Conservation (phyloP, 2,797 vertebrate species). For the Acipenser transmontanus region DNA sequence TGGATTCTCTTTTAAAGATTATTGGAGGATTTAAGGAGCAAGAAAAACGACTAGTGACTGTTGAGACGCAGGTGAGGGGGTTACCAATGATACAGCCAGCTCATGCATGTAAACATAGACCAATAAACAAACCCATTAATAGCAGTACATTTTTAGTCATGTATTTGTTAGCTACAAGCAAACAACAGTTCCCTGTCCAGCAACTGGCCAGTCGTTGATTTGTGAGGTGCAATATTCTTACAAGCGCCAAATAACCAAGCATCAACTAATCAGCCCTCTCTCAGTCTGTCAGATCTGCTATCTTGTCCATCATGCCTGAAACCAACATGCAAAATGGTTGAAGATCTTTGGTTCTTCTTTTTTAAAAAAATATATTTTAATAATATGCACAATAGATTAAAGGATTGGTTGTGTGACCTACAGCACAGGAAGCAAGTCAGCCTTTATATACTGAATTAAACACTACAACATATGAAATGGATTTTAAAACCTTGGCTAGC, state of each 20-base stretch:
- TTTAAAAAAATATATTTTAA: too few relatives aligned
- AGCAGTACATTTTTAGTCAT: not conserved
- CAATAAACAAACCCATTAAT: not conserved
- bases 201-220: too few relatives aligned
- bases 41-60: conserved; percentile 63
- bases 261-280: too few relatives aligned
- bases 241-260: too few relatives aligned
- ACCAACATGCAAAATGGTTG: too few relatives aligned
- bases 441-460: not conserved
- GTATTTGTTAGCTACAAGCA: too few relatives aligned
- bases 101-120: not conserved
- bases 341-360: too few relatives aligned
- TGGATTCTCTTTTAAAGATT: conserved; percentile 70
- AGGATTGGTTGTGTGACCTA: too few relatives aligned
- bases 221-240: not conserved
- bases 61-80: conserved; percentile 74
- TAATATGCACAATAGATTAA: too few relatives aligned
- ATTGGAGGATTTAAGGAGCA: conserved; percentile 75
- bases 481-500: not conserved
- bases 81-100: not conserved
- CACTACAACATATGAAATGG: not conserved
- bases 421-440: not conserved
- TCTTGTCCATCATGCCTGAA: too few relatives aligned
- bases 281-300: too few relatives aligned
- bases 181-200: too few relatives aligned